A percentile compares a stretch with the other conserved stretches of the same genome.
Evolutionary conservation across 2,113 vertebrate species (phyloP).

Genomic region (Globicephala melas): DNA sequence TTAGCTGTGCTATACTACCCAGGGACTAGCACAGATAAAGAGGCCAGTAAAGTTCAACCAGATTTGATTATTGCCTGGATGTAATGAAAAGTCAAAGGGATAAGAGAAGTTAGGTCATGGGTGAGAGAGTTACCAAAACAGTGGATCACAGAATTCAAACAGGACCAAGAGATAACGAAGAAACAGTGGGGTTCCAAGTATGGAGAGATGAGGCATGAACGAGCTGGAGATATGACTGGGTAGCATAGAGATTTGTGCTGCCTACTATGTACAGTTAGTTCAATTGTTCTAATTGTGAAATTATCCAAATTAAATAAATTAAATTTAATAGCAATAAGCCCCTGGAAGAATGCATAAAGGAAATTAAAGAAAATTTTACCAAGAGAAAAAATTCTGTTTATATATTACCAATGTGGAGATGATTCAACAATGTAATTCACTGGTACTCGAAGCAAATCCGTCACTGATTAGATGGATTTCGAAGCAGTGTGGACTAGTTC

Average conservation of each 20-base stretch:
- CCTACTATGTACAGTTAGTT: neutral
- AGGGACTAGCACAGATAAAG: neutral
- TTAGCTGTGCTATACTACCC: neutral
- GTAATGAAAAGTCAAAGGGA: neutral
- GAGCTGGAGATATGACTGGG: neutral
- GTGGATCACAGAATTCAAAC: neutral
- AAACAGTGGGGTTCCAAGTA: neutral
- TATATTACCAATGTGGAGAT: neutral
- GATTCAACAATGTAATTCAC: neutral
- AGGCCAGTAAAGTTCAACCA: neutral
- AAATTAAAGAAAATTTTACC: neutral
- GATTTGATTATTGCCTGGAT: neutral
- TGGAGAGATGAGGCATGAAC: neutral
- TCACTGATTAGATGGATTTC: neutral
- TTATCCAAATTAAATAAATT: neutral
- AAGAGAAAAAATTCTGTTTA: neutral
- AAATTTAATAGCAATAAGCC: neutral
- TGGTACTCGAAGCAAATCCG: neutral
- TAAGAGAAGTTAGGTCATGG: neutral
- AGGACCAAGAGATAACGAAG: neutral
- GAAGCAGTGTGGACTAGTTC: fast-evolving
- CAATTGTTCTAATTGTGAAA: neutral
- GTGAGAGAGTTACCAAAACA: neutral
- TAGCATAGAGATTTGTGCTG: neutral
- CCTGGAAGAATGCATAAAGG: neutral